Conservation (phyloP, 2,797 vertebrate species). For the Sylvia borin region DNA sequence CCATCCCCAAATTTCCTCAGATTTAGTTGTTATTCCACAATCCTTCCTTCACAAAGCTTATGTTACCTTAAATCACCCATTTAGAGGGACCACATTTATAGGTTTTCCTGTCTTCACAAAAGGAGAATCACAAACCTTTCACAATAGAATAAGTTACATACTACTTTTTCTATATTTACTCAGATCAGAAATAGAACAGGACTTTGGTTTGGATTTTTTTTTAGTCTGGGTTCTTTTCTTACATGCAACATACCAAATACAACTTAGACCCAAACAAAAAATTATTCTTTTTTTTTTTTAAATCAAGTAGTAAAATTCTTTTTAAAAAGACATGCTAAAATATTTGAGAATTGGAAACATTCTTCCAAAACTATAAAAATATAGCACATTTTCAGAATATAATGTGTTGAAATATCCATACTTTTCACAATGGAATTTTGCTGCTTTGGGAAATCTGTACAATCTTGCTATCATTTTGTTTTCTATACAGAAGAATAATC, state of each 20-base stretch:
- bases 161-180: not conserved
- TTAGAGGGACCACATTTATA: not conserved
- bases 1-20: not conserved
- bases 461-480: not conserved
- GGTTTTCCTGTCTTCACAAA: not conserved
- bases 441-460: not conserved
- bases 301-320: not conserved
- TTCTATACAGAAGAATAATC: not conserved
- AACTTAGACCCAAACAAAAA: constrained; percentile 9
- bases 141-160: not conserved
- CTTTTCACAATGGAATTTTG: not conserved
- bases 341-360: constrained; percentile 20
- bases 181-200: not conserved
- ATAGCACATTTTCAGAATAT: not conserved
- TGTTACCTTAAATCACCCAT: not conserved
- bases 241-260: not conserved
- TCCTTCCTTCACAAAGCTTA: not conserved
- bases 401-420: not conserved
- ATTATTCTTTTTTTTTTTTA: not conserved
- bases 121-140: not conserved
- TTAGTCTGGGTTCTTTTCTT: not conserved
- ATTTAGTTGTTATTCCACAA: not conserved
- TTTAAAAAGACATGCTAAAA: not conserved
- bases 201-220: not conserved
- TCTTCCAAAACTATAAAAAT: not conserved